These are phyloP conservation scores for Siphonodentalium dalli DNA, from an alignment of 2,888 invertebrate species.

Conservation along the genomic window DNA sequence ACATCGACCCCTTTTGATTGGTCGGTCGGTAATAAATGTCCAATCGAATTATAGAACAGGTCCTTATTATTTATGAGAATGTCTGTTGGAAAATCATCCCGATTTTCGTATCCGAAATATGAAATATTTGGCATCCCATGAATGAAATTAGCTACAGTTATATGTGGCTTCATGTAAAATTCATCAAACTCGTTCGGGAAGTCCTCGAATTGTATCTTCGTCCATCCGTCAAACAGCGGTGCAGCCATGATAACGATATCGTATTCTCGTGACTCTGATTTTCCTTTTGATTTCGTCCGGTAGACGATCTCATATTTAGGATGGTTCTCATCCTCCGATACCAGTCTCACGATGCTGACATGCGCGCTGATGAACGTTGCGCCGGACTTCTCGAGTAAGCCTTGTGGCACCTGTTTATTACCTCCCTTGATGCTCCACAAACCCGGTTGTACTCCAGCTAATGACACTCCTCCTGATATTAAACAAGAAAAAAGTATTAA, in stretches of 20 bases:
- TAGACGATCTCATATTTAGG: conserved; percentile 45
- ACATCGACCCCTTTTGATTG: conserved; percentile 57
- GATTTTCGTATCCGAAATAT: conserved; percentile 64
- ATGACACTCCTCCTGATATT: conserved; percentile 67
- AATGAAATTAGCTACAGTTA: conserved; percentile 70
- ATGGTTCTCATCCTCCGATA: conserved; percentile 36
- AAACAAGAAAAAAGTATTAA: too few relatives aligned
- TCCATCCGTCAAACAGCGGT: conserved; percentile 65
- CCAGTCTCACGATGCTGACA: conserved; percentile 51
- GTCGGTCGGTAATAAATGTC: conserved; percentile 55
- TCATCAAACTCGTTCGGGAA: conserved; percentile 53
- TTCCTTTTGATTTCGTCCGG: conserved; percentile 19
- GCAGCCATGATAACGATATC: conserved; percentile 72
- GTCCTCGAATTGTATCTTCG: conserved; percentile 67
- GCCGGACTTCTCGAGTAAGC: conserved; percentile 57
- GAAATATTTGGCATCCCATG: conserved; percentile 67
- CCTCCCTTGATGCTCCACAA: conserved; percentile 73
- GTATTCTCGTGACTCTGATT: conserved; percentile 58
- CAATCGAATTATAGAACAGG: conserved; percentile 68
- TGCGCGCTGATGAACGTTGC: conserved; percentile 62
- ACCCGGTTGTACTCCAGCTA: conserved; percentile 69
- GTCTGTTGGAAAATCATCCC: conserved; percentile 55
- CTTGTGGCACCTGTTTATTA: conserved; percentile 65
- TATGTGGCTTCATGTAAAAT: conserved; percentile 65
- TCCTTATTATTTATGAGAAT: conserved; percentile 68